Conservation (phyloP, 2,797 vertebrate species). For the Phoxinus dragarum region DNA sequence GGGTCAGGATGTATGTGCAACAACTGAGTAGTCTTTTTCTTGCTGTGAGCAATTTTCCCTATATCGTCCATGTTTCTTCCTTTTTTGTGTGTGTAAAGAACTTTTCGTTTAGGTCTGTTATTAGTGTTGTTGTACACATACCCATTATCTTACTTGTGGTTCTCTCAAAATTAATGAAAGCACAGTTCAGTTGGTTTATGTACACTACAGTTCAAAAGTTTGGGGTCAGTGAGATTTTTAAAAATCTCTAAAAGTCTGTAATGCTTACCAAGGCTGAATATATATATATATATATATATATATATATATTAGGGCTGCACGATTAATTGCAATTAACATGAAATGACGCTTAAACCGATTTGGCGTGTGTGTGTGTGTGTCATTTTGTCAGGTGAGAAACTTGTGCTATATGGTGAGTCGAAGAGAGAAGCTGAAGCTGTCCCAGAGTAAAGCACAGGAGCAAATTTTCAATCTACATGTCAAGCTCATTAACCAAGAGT, state of each 20-base stretch:
- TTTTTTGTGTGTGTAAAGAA: background rate
- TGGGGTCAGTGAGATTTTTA: background rate
- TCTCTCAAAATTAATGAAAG: background rate
- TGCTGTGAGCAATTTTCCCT: background rate
- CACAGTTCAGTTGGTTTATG: background rate
- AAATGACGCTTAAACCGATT: no score
- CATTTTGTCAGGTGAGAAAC: slow-evolving; percentile 88
- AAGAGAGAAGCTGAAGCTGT: slow-evolving; percentile 94
- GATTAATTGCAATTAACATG: no score
- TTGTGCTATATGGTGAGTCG: slow-evolving; percentile 99
- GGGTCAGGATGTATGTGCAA: background rate
- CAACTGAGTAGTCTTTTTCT: background rate
- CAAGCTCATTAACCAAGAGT: slow-evolving; percentile 91
- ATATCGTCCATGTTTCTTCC: background rate
- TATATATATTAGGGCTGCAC: no score
- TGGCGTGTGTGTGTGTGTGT: background rate
- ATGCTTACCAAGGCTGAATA: background rate
- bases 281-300: no score
- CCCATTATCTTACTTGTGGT: background rate
- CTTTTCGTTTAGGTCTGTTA: background rate
- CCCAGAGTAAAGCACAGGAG: slow-evolving; percentile 95
- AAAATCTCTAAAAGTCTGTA: background rate
- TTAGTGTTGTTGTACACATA: background rate
- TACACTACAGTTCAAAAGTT: background rate
- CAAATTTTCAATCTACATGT: slow-evolving; percentile 95